phyloP scores from a whole-genome alignment of 1,140 invertebrate species.

The Lasioglossum baleicum region DNA sequence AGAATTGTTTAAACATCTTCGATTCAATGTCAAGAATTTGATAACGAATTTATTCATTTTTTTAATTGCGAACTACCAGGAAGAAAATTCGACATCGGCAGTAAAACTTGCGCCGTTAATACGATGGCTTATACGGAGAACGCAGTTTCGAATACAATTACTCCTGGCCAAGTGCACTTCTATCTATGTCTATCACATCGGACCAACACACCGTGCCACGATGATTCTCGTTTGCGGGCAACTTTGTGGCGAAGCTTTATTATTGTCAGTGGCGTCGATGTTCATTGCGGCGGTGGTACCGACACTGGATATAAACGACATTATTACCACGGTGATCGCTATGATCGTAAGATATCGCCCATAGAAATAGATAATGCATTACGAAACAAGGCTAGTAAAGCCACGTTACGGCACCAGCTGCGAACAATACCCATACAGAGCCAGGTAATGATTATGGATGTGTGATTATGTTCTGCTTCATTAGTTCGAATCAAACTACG shows the following conservation, averaged over 20 bases:
- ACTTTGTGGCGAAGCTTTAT: conserved; percentile 42
- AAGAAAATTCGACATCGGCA: background rate
- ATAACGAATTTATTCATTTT: too few species aligned
- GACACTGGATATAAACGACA: conserved; percentile 35
- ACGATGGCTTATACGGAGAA: background rate
- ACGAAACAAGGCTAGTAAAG: conserved; percentile 47
- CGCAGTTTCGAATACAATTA: conserved; percentile 75
- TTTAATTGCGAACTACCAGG: too few species aligned
- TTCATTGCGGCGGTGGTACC: background rate
- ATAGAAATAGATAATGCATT: conserved; percentile 24
- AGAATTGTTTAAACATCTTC: too few species aligned
- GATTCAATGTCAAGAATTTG: too few species aligned
- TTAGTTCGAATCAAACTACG: background rate
- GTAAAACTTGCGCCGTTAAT: background rate
- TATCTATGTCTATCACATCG: conserved; percentile 1
- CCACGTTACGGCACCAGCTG: conserved; percentile 3
- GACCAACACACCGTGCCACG: background rate
- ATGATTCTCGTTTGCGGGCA: conserved; percentile 36
- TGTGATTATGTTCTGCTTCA: background rate
- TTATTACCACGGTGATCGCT: conserved; percentile 44
- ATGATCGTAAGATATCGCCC: conserved; percentile 24
- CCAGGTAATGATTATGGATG: conserved; percentile 5
- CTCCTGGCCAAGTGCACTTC: conserved; percentile 49
- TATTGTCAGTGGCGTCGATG: conserved; percentile 33
- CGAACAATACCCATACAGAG: conserved; percentile 2